phyloP scores from a whole-genome alignment of 2,888 invertebrate species.

The Phalera bucephala region DNA sequence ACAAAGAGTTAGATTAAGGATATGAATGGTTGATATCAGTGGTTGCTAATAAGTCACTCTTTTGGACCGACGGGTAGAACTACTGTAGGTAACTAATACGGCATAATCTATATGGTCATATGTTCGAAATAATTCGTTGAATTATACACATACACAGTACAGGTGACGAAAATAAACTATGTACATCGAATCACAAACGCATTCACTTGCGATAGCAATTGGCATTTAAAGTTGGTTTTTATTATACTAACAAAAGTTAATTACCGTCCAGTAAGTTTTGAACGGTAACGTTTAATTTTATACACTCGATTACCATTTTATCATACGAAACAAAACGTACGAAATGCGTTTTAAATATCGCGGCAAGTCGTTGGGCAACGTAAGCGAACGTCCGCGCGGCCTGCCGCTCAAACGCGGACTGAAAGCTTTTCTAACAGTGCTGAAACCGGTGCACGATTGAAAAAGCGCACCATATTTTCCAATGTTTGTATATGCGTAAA shows the following conservation, averaged over 20 bases:
- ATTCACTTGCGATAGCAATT: constrained; percentile 45
- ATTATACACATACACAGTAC: constrained; percentile 37
- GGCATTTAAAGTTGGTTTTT: constrained; percentile 14
- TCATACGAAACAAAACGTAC: constrained; percentile 45
- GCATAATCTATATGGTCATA: constrained; percentile 28
- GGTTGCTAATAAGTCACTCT: constrained; percentile 63
- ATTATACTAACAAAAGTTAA: constrained; percentile 19
- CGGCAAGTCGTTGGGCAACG: constrained; percentile 48
- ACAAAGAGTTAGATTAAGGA: constrained; percentile 23
- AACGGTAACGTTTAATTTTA: constrained; percentile 20
- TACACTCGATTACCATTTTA: constrained; percentile 26
- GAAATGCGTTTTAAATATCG: constrained; percentile 41
- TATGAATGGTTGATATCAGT: constrained; percentile 57
- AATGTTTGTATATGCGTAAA: constrained; percentile 45
- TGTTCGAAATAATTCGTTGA: constrained; percentile 29
- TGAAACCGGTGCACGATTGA: constrained; percentile 44
- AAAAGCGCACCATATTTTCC: constrained; percentile 53
- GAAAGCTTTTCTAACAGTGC: constrained; percentile 56
- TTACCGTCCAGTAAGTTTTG: constrained; percentile 12
- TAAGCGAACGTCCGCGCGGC: constrained; percentile 54
- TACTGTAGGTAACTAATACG: constrained; percentile 23
- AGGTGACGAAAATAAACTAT: constrained; percentile 58
- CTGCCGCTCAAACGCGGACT: constrained; percentile 75
- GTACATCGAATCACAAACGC: constrained; percentile 48
- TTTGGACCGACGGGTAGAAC: constrained; percentile 64